Evolutionary conservation across 2,888 invertebrate species (phyloP), one percentile per base, ranked within the genome.

Genomic region (Iselma pallidipennis): DNA sequence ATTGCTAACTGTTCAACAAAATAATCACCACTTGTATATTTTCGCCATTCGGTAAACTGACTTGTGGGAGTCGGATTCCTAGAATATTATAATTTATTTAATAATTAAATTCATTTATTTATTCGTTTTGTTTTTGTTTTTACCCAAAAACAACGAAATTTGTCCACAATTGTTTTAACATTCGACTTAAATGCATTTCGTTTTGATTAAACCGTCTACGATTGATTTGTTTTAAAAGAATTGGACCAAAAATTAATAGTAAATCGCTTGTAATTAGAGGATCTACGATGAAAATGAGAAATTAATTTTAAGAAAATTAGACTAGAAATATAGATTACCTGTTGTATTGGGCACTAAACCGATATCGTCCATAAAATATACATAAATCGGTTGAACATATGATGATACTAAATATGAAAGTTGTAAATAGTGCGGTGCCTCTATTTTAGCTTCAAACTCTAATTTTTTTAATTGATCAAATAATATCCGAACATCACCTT

Each of bases 231-330:
- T 88, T 87, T 74, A 88, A 85, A 37, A 90, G 75, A 31, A 86
- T 84, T 42, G 90, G 89, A 4, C 91, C 90, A 67, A 90, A 82
- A 25, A 90, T 76, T 29, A 89, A 82, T 9, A 90, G 83, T 60
- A 91, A 78, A 77, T 91, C 91, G 0, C 89, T 84, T 4, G 89
- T 87, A 67, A 90, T 88, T 0, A 86, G 84, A n/a, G 88, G 86
- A 57, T 89, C 90, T 86, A 65, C 19, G 73, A 70, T 49, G 50
- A 9, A n/a, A 25, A 67, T 51, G 26, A 57, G 50, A 9, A n/a
- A 25, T 67, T 51, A 28, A 57, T 54, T 23, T 23, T 21, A 53
- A 3, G 16, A 19, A 16, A 33, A 52, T 26, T 26, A 16, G 28
- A 50, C 9, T 4, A 28, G 45, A 16, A 55, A 31, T 12, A 12